phyloP scores from a whole-genome alignment of 2,888 invertebrate species.

The Yponomeuta malinellus region DNA sequence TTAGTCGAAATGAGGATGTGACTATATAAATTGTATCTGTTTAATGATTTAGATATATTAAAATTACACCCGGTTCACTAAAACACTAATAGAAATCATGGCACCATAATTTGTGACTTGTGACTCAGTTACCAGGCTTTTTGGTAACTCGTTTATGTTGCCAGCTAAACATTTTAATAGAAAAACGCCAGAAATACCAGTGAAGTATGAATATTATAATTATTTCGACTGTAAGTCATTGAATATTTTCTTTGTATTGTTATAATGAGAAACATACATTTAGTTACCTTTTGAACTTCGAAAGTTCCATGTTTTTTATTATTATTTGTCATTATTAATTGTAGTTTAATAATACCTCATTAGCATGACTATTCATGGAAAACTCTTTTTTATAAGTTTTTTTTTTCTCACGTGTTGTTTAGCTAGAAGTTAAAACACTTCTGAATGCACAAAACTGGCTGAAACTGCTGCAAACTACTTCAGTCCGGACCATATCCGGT shows the following conservation, averaged over 20 bases:
- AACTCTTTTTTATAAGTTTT: constrained; percentile 26
- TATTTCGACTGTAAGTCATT: constrained; percentile 68
- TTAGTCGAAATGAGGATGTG: constrained; percentile 26
- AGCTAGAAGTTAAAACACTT: background rate
- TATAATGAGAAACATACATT: constrained; percentile 45
- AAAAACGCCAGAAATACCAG: constrained; percentile 57
- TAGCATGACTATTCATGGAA: constrained; percentile 62
- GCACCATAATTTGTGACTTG: constrained; percentile 36
- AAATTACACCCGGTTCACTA: constrained; percentile 17
- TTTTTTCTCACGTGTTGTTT: constrained; percentile 5
- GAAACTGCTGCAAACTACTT: background rate
- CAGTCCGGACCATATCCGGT: background rate
- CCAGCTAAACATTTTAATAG: constrained; percentile 22
- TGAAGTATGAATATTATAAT: constrained; percentile 46
- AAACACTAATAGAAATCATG: constrained; percentile 26
- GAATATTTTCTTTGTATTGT: constrained; percentile 54
- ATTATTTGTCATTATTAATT: constrained; percentile 37
- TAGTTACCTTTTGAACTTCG: constrained; percentile 72
- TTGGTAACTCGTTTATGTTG: constrained; percentile 39
- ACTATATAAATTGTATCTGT: constrained; percentile 29
- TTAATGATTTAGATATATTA: constrained; percentile 40
- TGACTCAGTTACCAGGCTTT: constrained; percentile 69
- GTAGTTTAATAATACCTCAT: constrained; percentile 61
- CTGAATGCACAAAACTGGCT: constrained; percentile 4
- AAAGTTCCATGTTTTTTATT: constrained; percentile 61